A percentile compares a stretch with the other conserved stretches of the same genome.
Evolutionary conservation across 2,797 vertebrate genomes (phyloP).

Genomic region (Molossus molossus): DNA sequence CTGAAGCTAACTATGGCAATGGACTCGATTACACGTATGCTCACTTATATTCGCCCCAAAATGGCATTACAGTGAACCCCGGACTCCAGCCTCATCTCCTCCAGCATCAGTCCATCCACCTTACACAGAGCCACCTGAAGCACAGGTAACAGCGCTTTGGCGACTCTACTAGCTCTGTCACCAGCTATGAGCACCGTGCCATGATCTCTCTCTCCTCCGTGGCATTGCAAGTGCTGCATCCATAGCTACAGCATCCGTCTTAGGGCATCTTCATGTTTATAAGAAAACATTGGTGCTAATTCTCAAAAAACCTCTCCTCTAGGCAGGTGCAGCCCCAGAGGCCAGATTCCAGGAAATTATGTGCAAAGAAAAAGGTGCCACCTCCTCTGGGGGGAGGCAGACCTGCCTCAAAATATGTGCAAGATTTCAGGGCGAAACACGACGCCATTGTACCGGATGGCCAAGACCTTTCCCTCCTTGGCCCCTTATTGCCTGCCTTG

Average conservation of each 20-base stretch:
- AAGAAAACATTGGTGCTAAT: background rate
- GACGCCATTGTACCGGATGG: background rate
- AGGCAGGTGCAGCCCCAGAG: background rate
- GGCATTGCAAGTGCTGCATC: background rate
- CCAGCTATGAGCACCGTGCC: no score
- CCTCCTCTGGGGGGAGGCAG: background rate
- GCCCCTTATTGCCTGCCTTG: background rate
- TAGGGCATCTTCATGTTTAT: background rate
- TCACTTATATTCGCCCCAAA: background rate
- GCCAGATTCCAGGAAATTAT: background rate
- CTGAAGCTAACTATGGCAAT: slow-evolving; percentile 63
- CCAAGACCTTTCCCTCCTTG: background rate
- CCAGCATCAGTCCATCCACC: background rate
- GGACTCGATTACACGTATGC: background rate
- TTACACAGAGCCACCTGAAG: background rate
- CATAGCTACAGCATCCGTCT: background rate
- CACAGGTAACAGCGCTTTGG: background rate
- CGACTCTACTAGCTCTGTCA: background rate
- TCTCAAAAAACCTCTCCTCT: background rate
- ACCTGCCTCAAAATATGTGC: background rate
- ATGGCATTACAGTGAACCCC: background rate
- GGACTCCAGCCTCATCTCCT: background rate
- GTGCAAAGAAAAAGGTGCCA: background rate
- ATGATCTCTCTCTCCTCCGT: background rate
- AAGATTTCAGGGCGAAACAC: background rate